These are phyloP conservation scores for Ruditapes philippinarum DNA, from an alignment of 1,140 invertebrate species.

Conservation along the genomic window DNA sequence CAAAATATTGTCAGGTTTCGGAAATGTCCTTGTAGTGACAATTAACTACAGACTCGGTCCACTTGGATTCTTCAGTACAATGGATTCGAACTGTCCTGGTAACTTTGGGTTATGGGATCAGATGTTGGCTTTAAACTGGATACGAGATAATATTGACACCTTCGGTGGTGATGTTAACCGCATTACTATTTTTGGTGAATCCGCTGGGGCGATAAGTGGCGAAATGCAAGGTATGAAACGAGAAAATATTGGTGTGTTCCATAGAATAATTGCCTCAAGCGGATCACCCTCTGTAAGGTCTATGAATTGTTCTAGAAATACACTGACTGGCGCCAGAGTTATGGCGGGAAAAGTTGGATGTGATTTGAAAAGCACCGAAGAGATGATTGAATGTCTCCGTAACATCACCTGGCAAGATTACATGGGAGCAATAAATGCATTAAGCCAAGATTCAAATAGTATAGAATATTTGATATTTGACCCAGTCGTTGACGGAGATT, in stretches of 20 bases:
- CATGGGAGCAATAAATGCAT: neutral
- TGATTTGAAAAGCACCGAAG: neutral
- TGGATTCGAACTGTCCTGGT: constrained; percentile 71
- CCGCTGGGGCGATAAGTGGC: constrained; percentile 96
- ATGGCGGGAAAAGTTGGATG: neutral
- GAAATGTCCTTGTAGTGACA: constrained; percentile 94
- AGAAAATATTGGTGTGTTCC: constrained; percentile 54
- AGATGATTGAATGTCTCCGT: neutral
- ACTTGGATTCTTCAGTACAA: constrained; percentile 93
- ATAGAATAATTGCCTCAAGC: constrained; percentile 60
- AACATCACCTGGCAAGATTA: no score
- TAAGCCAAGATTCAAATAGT: no score
- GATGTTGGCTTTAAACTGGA: constrained; percentile 91
- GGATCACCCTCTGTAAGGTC: constrained; percentile 4
- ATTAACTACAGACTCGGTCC: constrained; percentile 92
- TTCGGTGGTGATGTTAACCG: constrained; percentile 98
- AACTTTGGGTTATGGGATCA: constrained; percentile 90
- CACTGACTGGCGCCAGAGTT: neutral
- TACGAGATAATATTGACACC: constrained; percentile 94
- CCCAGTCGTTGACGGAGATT: constrained; percentile 43
- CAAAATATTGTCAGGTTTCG: constrained; percentile 89
- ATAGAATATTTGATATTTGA: neutral
- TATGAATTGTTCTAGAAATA: no score
- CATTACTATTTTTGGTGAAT: constrained; percentile 97
- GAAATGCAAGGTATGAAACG: constrained; percentile 90